phyloP scores from a whole-genome alignment of 2,797 vertebrate species.

The Syndactyla subalaris region DNA sequence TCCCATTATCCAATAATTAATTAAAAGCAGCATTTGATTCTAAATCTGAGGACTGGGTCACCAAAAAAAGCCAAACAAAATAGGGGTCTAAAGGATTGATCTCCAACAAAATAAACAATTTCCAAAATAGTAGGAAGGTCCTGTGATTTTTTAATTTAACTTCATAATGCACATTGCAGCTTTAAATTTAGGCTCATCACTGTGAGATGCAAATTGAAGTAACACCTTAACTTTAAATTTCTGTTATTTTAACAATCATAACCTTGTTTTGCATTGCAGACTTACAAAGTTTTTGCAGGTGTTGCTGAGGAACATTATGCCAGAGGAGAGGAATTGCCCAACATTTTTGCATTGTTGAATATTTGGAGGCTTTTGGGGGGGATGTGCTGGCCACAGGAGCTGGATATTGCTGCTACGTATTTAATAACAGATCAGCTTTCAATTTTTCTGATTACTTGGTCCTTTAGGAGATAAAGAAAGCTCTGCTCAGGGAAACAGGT shows the following conservation, averaged over 20 bases:
- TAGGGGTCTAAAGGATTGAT: neutral
- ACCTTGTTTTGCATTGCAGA: neutral
- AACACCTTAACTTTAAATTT: neutral
- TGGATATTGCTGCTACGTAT: neutral
- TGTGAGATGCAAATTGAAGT: neutral
- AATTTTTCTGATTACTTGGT: neutral
- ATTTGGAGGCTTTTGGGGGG: neutral
- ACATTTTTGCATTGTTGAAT: rapidly evolving
- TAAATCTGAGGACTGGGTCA: neutral
- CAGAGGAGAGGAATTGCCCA: neutral
- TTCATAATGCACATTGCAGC: neutral
- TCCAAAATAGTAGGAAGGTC: neutral
- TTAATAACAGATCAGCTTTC: neutral
- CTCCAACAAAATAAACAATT: neutral
- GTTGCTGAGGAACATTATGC: neutral
- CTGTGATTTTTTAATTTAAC: neutral
- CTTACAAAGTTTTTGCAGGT: neutral
- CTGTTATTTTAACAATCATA: neutral
- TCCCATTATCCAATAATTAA: neutral
- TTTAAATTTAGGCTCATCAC: neutral
- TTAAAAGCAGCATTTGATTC: neutral
- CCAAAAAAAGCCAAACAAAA: neutral
- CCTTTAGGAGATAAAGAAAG: neutral
- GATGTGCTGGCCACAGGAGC: neutral
- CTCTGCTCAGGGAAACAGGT: neutral